phyloP scores from a whole-genome alignment of 2,888 invertebrate species.

The Apocheima hispidaria region DNA sequence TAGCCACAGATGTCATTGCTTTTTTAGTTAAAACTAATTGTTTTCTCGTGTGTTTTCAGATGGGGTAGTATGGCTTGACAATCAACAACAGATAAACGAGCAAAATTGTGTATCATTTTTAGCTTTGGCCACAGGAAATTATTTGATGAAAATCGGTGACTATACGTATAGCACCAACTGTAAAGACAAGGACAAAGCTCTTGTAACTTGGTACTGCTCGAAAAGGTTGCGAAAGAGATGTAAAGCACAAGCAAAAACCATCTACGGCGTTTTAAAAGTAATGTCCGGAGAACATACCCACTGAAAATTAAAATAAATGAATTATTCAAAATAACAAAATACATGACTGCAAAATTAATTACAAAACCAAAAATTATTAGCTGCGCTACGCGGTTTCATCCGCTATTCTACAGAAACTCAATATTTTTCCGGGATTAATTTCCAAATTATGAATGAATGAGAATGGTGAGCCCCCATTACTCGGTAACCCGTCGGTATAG shows the following conservation, averaged over 20 bases:
- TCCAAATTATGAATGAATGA: too few species aligned
- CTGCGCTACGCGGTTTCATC: too few species aligned
- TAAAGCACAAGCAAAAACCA: constrained; percentile 1
- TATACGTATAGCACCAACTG: constrained; percentile 16
- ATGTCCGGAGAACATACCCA: background rate
- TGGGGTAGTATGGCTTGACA: background rate
- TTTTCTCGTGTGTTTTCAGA: too few species aligned
- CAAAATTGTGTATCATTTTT: background rate
- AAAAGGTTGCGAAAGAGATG: constrained; percentile 9
- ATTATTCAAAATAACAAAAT: too few species aligned
- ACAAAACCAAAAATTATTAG: too few species aligned
- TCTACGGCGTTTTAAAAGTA: background rate
- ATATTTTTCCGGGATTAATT: too few species aligned
- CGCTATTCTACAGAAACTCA: too few species aligned
- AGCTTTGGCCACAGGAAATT: background rate
- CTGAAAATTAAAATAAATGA: too few species aligned
- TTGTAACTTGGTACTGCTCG: constrained; percentile 30
- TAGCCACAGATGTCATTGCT: background rate
- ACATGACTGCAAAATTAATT: too few species aligned
- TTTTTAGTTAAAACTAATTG: too few species aligned
- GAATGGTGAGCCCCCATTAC: too few species aligned
- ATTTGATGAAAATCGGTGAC: constrained; percentile 12
- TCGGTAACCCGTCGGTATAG: too few species aligned
- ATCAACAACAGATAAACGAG: background rate
- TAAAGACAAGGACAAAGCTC: background rate